These are phyloP conservation scores for Macrophya alboannulata DNA, from an alignment of 2,888 invertebrate species.

Conservation along the genomic window DNA sequence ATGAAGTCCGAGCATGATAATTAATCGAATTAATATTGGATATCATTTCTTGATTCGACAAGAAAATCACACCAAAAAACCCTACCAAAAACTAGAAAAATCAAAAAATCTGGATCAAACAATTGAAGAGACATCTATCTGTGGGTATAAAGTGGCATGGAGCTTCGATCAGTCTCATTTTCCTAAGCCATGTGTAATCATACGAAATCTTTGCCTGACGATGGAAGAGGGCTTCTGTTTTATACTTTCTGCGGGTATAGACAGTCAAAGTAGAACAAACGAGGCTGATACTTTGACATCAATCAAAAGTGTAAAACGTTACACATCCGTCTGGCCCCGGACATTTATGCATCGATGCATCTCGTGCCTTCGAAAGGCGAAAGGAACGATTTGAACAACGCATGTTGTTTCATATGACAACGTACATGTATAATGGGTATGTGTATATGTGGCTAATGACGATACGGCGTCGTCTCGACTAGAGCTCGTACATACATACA, in stretches of 20 bases:
- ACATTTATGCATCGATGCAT: background rate
- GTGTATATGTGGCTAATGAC: slow-evolving; percentile 68
- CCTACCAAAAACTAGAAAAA: too few relatives aligned
- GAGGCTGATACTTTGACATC: background rate
- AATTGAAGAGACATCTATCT: too few relatives aligned
- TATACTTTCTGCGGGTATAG: background rate
- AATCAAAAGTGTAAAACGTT: slow-evolving; percentile 7
- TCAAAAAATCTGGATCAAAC: too few relatives aligned
- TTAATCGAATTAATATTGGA: too few relatives aligned
- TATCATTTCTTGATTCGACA: background rate
- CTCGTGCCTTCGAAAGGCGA: background rate
- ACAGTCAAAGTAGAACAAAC: background rate
- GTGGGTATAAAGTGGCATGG: background rate
- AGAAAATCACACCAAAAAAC: background rate
- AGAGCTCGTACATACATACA: slow-evolving; percentile 21
- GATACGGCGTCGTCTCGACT: slow-evolving; percentile 58
- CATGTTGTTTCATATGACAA: background rate
- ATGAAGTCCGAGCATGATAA: too few relatives aligned
- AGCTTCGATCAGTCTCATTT: background rate
- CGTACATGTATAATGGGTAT: background rate
- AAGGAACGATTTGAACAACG: background rate
- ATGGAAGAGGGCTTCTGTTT: background rate
- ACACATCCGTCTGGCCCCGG: background rate
- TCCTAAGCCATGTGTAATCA: background rate
- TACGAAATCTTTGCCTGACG: background rate